Evolutionary conservation across 2,797 vertebrate genomes (phyloP), one percentile per base, ranked within the genome.

Genomic region (Cyclopterus lumpus): DNA sequence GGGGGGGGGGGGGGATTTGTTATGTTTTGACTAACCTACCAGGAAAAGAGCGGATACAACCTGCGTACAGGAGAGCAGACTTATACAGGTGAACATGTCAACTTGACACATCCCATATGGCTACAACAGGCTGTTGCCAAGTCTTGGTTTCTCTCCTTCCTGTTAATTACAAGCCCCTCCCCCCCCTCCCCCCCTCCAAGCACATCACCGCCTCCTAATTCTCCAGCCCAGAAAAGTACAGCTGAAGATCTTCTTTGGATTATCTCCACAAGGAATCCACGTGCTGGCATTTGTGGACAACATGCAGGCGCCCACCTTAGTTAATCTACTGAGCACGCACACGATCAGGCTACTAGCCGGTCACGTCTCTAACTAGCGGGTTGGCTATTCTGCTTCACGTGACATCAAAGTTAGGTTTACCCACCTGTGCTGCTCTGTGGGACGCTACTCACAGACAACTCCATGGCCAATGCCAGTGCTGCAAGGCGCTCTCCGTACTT

Each of bases 371-470:
- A 82, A 32, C 79, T 51, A 65, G 44, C 8, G 9, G 51, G 80
- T 64, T 54, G 67, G 72, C 80, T 79, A 80, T 10, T 54, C 82
- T 3, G 61, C 82, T 26, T 90, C 91, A 93, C 73, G 82, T 92
- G 90, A 92, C 74, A 51, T 48, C 26, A 36, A 73, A 48, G 75
- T 75, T 67, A 60, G 55, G 71, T 88, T 83, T 85, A 93, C 94
- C 89, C 86, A 95, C 94, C 94, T 94, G 93, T 71, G 80, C 68
- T 60, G 90, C 81, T 93, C 79, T 92, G 94, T 42, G 73, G 75
- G 77, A 87, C 57, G 90, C 83, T 81, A 86, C 87, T 86, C 86
- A 94, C 54, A 46, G 94, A 91, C 93, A 94, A 65, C 85, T 95
- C 93, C 93, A 94, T 94, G 90, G 88, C 91, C 86, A 91, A 89